These are phyloP conservation scores for Ernsta delagoae DNA, from an alignment of 2,888 invertebrate genomes.

Conservation along the genomic window DNA sequence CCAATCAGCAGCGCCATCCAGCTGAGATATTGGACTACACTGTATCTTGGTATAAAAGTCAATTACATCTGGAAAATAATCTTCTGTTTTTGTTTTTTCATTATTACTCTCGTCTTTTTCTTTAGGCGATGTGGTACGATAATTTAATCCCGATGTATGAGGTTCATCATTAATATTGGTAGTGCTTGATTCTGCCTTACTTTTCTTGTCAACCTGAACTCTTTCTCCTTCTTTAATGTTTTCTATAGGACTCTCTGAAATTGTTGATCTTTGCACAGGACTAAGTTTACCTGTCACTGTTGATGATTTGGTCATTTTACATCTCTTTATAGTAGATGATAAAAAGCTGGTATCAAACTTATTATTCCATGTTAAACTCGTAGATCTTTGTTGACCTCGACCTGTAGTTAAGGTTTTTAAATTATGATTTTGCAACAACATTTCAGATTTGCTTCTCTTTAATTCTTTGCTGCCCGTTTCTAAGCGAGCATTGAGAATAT, in stretches of 20 bases:
- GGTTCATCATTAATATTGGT: slow-evolving; percentile 64
- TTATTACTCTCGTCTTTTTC: slow-evolving; percentile 64
- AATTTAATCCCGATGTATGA: slow-evolving; percentile 77
- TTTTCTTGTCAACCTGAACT: slow-evolving; percentile 61
- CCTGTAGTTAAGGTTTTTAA: slow-evolving; percentile 79
- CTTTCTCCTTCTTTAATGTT: slow-evolving; percentile 66
- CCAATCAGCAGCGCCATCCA: slow-evolving; percentile 89
- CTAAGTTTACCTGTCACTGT: slow-evolving; percentile 74
- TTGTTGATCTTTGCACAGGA: slow-evolving; percentile 65
- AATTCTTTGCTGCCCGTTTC: slow-evolving; percentile 83
- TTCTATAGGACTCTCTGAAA: slow-evolving; percentile 65
- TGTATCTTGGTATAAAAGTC: slow-evolving; percentile 83
- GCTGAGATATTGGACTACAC: slow-evolving; percentile 86
- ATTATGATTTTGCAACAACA: slow-evolving; percentile 80
- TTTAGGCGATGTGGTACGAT: slow-evolving; percentile 69
- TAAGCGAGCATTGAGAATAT: slow-evolving; percentile 79
- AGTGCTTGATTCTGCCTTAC: slow-evolving; percentile 61
- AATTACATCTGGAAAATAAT: slow-evolving; percentile 78
- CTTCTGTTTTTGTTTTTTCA: slow-evolving; percentile 71
- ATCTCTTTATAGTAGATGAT: slow-evolving; percentile 87
- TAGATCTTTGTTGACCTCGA: slow-evolving; percentile 87
- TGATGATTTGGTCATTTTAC: slow-evolving; percentile 85
- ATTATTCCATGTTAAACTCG: slow-evolving; percentile 88
- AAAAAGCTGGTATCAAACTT: slow-evolving; percentile 87
- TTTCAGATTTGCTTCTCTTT: slow-evolving; percentile 88